Conservation (phyloP, 2,797 vertebrate species). For the Hozukius guyotensis region DNA sequence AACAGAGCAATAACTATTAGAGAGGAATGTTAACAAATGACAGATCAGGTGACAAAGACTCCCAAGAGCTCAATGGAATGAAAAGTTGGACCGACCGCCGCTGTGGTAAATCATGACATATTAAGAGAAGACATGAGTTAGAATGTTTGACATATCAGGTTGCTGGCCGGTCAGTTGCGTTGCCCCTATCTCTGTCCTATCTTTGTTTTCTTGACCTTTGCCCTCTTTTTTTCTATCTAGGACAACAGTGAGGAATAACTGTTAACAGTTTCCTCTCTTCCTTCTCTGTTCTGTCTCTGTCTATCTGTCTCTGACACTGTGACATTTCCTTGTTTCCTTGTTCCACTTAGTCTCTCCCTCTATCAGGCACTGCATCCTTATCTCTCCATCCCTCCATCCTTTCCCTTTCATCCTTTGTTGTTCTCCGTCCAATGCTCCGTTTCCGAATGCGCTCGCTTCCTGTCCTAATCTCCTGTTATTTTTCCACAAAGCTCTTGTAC, state of each 20-base stretch:
- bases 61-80: conserved; percentile 2
- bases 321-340: conserved; percentile 54
- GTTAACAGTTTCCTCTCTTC: conserved; percentile 40
- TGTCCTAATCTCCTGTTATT: conserved; percentile 81
- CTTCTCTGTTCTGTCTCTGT: conserved; percentile 16
- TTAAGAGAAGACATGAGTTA: conserved; percentile 15
- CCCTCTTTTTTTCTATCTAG: conserved; percentile 8
- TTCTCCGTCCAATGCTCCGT: conserved; percentile 56
- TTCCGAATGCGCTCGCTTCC: conserved; percentile 75
- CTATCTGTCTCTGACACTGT: conserved; percentile 29
- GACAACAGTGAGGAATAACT: conserved; percentile 30
- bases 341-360: conserved; percentile 33
- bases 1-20: conserved; percentile 25
- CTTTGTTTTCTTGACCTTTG: conserved; percentile 53
- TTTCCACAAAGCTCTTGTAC: conserved; percentile 68
- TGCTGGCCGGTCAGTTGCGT: background rate
- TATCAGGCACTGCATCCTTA: conserved; percentile 35
- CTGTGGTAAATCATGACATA: conserved; percentile 33
- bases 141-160: background rate
- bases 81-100: background rate
- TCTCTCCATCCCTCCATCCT: conserved; percentile 54
- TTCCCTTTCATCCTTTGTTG: conserved; percentile 69
- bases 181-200: background rate
- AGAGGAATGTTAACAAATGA: conserved; percentile 49
- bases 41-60: conserved; percentile 48